These are phyloP conservation scores for Drosophila nigromelanica DNA, from an alignment of 1,140 invertebrate genomes.

Conservation along the genomic window DNA sequence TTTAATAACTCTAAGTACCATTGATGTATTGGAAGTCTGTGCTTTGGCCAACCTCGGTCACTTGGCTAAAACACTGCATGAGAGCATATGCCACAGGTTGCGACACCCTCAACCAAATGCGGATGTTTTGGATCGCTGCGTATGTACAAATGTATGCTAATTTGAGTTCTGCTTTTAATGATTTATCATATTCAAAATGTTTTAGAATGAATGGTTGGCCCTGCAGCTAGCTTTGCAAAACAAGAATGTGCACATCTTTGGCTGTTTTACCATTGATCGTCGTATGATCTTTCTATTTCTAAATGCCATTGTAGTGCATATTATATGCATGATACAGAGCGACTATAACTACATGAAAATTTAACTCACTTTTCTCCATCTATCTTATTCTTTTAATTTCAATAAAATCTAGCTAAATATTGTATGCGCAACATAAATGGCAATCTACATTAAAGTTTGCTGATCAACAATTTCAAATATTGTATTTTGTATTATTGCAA, in stretches of 20 bases:
- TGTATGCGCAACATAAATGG: too few relatives aligned
- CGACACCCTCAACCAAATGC: background rate
- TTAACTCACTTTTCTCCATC: background rate
- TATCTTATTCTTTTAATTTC: too few relatives aligned
- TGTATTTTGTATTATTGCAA: too few relatives aligned
- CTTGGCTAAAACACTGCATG: background rate
- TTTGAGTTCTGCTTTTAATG: too few relatives aligned
- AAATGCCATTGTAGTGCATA: conserved; percentile 21
- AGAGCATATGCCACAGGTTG: background rate
- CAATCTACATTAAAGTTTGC: too few relatives aligned
- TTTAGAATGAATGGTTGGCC: conserved; percentile 38
- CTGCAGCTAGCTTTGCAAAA: conserved; percentile 45
- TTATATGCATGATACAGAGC: conserved; percentile 47
- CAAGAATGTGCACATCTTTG: conserved; percentile 32
- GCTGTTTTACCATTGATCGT: conserved; percentile 27
- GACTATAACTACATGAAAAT: conserved; percentile 37
- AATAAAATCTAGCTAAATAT: too few relatives aligned
- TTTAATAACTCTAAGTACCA: background rate
- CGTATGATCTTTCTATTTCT: conserved; percentile 17
- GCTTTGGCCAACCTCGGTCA: background rate
- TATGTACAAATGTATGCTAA: conserved; percentile 9
- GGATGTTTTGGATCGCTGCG: conserved; percentile 26
- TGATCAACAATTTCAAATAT: too few relatives aligned
- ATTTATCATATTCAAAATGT: background rate
- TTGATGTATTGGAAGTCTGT: conserved; percentile 8